Conservation (phyloP, 2,113 vertebrate genomes). For the Ascaphus truei region DNA sequence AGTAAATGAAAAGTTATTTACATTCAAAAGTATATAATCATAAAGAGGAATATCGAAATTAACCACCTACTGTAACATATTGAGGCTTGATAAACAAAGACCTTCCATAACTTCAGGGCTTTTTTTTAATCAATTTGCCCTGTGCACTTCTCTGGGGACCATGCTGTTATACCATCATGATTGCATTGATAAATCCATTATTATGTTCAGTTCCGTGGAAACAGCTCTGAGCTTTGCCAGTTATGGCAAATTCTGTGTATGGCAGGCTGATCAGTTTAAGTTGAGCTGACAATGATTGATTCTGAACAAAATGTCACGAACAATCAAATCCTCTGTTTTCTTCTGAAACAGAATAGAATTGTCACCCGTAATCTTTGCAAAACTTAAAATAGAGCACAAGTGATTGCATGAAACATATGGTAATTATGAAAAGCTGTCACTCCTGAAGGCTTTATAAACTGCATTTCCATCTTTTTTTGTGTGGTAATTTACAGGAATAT, state of each 20-base stretch:
- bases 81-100: conserved; percentile 49
- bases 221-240: conserved; percentile 43
- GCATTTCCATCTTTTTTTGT: background rate
- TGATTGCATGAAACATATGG: conserved; percentile 17
- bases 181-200: conserved; percentile 61
- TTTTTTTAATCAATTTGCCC: conserved; percentile 62
- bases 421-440: conserved; percentile 18
- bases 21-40: no score
- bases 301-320: conserved; percentile 55
- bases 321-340: conserved; percentile 54
- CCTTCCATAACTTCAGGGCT: conserved; percentile 43
- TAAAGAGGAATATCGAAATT: no score
- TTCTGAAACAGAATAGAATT: conserved; percentile 43
- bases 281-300: conserved; percentile 56
- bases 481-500: no score
- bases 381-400: conserved; percentile 42
- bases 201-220: conserved; percentile 46
- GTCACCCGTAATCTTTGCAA: conserved; percentile 43
- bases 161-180: conserved; percentile 60
- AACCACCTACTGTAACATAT: background rate
- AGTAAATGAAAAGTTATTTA: no score
- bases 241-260: conserved; percentile 48
- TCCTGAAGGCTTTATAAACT: background rate
- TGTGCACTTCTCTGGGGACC: conserved; percentile 50
- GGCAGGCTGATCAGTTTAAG: conserved; percentile 51